A percentile compares a stretch with the other conserved stretches of the same genome.
These are phyloP conservation scores for Coilia nasus DNA, from an alignment of 2,797 vertebrate genomes.

Conservation along the genomic window DNA sequence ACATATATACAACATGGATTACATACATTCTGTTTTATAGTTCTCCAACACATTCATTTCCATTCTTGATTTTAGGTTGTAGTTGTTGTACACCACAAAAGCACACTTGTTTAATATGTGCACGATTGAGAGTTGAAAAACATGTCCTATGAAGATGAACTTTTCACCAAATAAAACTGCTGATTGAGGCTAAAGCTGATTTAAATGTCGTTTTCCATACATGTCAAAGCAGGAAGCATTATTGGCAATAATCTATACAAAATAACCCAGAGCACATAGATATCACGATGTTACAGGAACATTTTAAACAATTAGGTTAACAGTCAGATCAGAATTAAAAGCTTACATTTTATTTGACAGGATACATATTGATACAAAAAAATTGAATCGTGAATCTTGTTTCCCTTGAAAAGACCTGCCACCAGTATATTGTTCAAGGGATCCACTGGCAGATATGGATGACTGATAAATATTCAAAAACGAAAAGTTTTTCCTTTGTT, in stretches of 20 bases:
- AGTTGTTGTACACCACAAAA: not conserved
- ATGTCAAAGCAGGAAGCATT: not conserved
- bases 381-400: slow-evolving; percentile 66
- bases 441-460: not conserved
- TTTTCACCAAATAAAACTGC: not conserved
- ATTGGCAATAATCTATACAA: not conserved
- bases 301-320: not conserved
- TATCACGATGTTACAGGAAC: not conserved
- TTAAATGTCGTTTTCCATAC: too few relatives aligned
- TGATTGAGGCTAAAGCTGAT: not conserved
- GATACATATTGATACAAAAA: slow-evolving; percentile 77
- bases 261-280: not conserved
- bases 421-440: slow-evolving; percentile 6
- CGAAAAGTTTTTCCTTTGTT: not conserved
- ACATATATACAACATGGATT: too few relatives aligned
- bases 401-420: slow-evolving; percentile 53
- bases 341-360: slow-evolving; percentile 76
- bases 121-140: not conserved
- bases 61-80: not conserved
- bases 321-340: slow-evolving; percentile 50
- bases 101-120: not conserved
- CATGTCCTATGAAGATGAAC: too few relatives aligned
- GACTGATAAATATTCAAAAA: not conserved
- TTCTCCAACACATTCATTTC: too few relatives aligned
- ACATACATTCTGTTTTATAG: too few relatives aligned